phyloP scores from a whole-genome alignment of 1,140 invertebrate genomes.

The Cydia amplana region DNA sequence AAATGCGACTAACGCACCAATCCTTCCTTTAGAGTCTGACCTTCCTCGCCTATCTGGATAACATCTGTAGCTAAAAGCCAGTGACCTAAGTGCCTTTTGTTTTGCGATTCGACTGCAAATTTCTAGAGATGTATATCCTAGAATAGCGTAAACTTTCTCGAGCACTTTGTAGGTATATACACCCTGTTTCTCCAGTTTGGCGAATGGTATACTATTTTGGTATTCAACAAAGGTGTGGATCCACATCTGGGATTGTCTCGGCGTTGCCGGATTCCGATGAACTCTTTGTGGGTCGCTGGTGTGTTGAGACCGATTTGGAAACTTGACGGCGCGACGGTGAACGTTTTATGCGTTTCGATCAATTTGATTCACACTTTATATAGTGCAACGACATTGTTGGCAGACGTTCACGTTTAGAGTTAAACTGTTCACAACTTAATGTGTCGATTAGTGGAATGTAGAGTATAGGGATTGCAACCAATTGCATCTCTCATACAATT shows the following conservation, averaged over 20 bases:
- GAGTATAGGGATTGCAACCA: too few species aligned
- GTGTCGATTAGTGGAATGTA: too few species aligned
- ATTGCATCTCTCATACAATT: too few species aligned
- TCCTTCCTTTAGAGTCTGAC: background rate
- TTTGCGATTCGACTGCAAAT: background rate
- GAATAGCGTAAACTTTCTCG: background rate
- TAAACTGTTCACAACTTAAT: too few species aligned
- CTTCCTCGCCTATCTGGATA: background rate
- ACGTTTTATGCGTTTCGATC: constrained; percentile 12
- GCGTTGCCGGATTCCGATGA: constrained; percentile 4
- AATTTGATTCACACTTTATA: background rate
- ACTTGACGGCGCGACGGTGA: constrained; percentile 1
- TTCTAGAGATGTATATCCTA: background rate
- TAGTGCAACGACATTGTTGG: background rate
- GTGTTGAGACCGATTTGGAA: constrained; percentile 14
- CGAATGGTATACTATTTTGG: background rate
- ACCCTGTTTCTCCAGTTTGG: background rate
- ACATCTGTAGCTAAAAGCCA: background rate
- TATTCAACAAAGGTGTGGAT: constrained; percentile 9
- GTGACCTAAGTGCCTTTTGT: background rate
- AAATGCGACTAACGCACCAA: background rate
- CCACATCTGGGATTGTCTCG: constrained; percentile 15
- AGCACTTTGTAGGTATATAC: background rate
- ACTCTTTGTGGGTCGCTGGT: constrained; percentile 18
- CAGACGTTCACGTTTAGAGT: background rate